phyloP scores from a whole-genome alignment of 1,140 invertebrate genomes.

The Leptinotarsa undecemlineata region DNA sequence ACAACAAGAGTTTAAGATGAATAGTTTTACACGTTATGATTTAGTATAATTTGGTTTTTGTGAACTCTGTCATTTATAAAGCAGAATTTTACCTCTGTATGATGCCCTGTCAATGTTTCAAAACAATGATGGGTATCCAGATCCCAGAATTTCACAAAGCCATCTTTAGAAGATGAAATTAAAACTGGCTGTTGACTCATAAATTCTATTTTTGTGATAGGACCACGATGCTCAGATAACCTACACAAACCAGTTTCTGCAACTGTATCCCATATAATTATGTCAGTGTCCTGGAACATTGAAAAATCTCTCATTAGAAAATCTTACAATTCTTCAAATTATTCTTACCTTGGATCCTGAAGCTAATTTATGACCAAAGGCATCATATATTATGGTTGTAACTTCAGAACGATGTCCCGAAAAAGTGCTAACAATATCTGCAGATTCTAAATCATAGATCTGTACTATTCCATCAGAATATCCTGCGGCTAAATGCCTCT shows the following conservation, averaged over 20 bases:
- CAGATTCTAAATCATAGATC: slow-evolving; percentile 74
- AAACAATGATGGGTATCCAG: slow-evolving; percentile 94
- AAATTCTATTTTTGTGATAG: slow-evolving; percentile 87
- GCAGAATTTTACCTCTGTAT: slow-evolving; percentile 65
- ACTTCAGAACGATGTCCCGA: slow-evolving; percentile 87
- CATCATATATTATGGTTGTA: slow-evolving; percentile 81
- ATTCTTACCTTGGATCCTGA: slow-evolving; percentile 80
- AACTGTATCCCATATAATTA: slow-evolving; percentile 94
- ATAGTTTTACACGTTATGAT: no score
- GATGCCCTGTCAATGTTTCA: slow-evolving; percentile 84
- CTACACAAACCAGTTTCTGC: slow-evolving; percentile 86
- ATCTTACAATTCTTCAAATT: not conserved
- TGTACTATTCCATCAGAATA: slow-evolving; percentile 88
- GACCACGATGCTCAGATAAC: slow-evolving; percentile 89
- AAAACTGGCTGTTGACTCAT: slow-evolving; percentile 77
- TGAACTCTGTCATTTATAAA: not conserved
- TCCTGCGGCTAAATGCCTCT: slow-evolving; percentile 82
- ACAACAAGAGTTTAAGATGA: no score
- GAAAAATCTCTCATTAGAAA: not conserved
- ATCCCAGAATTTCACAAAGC: slow-evolving; percentile 97
- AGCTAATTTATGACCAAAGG: slow-evolving; percentile 76
- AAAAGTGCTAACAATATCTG: slow-evolving; percentile 77
- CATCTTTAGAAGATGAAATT: slow-evolving; percentile 91
- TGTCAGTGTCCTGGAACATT: slow-evolving; percentile 78
- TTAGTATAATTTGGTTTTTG: no score